Base-by-base conservation (phyloP, 2,888 invertebrate species). In the Rhorus exstirpatorius region DNA sequence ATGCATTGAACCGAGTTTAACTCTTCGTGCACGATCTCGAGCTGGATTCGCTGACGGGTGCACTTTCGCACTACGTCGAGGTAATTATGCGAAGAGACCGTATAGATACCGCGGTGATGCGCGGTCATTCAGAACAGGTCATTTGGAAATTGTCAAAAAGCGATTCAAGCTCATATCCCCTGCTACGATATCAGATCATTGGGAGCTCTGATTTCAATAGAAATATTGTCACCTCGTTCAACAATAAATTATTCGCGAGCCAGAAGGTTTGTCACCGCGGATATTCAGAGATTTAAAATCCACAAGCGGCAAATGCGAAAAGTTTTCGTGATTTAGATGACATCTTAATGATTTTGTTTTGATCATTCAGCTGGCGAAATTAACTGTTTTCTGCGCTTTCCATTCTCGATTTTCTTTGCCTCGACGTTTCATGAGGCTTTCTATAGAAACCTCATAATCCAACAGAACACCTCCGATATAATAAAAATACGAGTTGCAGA, bases 1-100 rank as follows among this genome's bases (percentile, higher is more conserved):
- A 68, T 60, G 58, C 68, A 12, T 24, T 77, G 67, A 58, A 60
- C 58, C 35, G 35, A 58, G 67, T 65, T 68, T 58, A 68, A 77
- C 76, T 68, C 68, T 77, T 60, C 76, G 60, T 38, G 8, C 46
- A 68, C 35, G 49, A 76, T 60, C 68, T 35, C 24, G n/a, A 72
- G 24, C 17, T 21, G 24, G 49, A 60, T 44, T 38, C 12, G 58
- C 58, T 41, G 24, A 51, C 17, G 35, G 31, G 53, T 41, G 63
- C 41, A 63, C 74, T 63, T 53, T 68, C 51, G 24, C 14, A 14
- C 6, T 35, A 12, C 4, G 3, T 31, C 24, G n/a, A 3, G 6
- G 46, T 31, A 46, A 60, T 26, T 14, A 58, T 24, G 46, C 6
- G n/a, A 41, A 41, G 41, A 44, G 38, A 51, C 17, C n/a, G n/a